These are phyloP conservation scores for Eurois occulta DNA, from an alignment of 2,888 invertebrate species.

Conservation along the genomic window DNA sequence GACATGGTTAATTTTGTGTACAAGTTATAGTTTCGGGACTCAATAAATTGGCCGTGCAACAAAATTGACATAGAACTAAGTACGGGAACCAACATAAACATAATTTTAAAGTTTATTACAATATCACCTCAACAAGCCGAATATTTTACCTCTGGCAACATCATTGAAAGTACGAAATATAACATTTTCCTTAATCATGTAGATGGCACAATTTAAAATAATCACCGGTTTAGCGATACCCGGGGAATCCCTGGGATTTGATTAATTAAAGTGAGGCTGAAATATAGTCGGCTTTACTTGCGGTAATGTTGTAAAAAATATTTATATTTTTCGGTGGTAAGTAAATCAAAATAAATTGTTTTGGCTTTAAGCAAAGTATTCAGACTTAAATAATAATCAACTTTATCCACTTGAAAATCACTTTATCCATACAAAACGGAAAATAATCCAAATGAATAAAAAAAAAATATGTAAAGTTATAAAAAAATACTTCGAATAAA, in stretches of 20 bases:
- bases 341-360: slow-evolving; percentile 2
- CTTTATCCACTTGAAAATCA: background rate
- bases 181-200: slow-evolving; percentile 44
- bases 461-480: too few relatives aligned
- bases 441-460: too few relatives aligned
- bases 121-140: slow-evolving; percentile 20
- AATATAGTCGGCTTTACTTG: slow-evolving; percentile 51
- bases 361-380: background rate
- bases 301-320: slow-evolving; percentile 25
- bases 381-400: background rate
- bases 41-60: background rate
- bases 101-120: slow-evolving; percentile 2
- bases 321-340: slow-evolving; percentile 11
- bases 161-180: slow-evolving; percentile 13
- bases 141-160: slow-evolving; percentile 29
- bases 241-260: slow-evolving; percentile 51
- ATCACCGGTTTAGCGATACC: slow-evolving; percentile 52
- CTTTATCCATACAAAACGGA: background rate
- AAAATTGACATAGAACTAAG: background rate
- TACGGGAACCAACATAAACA: background rate
- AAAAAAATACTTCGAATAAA: background rate
- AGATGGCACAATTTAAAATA: slow-evolving; percentile 61
- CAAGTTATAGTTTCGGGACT: background rate
- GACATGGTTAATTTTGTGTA: background rate
- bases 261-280: slow-evolving; percentile 65